Percentiles rank a stretch among this genome's conserved stretches.
These are phyloP conservation scores for Rhinophrynus dorsalis DNA, from an alignment of 2,797 vertebrate species.

Conservation along the genomic window DNA sequence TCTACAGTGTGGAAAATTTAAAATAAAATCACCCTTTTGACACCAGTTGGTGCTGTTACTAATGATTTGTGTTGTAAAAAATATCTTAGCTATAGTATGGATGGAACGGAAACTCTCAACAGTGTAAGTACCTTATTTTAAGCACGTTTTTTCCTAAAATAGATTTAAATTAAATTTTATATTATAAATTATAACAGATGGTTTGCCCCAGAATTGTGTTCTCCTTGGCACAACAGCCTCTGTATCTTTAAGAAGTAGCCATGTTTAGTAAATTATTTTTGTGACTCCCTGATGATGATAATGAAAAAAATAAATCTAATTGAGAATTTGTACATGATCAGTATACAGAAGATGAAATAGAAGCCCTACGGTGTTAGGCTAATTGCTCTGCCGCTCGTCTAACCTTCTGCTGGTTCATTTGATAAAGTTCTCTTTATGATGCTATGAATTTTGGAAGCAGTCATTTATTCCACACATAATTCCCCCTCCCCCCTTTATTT, in stretches of 20 bases:
- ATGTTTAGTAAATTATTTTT: conserved; percentile 61
- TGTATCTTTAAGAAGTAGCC: conserved; percentile 64
- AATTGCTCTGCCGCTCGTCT: conserved; percentile 55
- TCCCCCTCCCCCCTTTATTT: conserved; percentile 43
- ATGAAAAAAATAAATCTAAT: conserved; percentile 67
- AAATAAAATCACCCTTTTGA: too few species aligned
- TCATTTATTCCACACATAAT: conserved; percentile 49
- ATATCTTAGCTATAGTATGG: too few species aligned
- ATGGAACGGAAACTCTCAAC: too few species aligned
- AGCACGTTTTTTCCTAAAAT: too few species aligned
- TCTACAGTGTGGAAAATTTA: too few species aligned
- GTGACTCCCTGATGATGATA: conserved; percentile 66
- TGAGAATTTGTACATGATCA: conserved; percentile 52
- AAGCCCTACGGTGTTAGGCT: conserved; percentile 56
- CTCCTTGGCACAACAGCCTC: too few species aligned
- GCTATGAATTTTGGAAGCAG: conserved; percentile 56
- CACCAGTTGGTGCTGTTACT: too few species aligned
- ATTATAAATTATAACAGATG: too few species aligned
- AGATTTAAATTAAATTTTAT: too few species aligned
- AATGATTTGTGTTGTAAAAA: too few species aligned
- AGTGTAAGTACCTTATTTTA: too few species aligned
- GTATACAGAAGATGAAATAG: conserved; percentile 50
- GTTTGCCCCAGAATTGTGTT: too few species aligned
- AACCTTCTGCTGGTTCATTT: conserved; percentile 52
- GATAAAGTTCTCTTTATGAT: conserved; percentile 59